Evolutionary conservation across 2,797 vertebrate genomes (phyloP).

Genomic region (Intellagama lesueurii): DNA sequence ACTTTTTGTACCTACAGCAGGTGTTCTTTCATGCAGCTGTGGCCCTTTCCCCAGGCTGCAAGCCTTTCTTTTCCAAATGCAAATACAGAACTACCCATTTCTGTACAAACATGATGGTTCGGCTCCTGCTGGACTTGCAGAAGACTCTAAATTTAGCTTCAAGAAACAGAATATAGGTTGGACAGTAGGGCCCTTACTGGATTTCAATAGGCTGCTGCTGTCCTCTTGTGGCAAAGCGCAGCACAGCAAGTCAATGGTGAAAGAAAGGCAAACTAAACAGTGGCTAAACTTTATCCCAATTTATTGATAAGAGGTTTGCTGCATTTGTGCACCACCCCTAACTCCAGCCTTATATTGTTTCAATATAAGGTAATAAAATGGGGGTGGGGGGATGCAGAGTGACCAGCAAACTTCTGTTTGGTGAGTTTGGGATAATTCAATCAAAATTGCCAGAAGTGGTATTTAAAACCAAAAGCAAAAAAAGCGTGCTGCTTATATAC

Average conservation of each 20-base stretch:
- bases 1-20: neutral
- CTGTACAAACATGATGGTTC: neutral
- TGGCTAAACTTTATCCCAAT: neutral
- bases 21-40: neutral
- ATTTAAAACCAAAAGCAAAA: too few relatives aligned
- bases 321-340: neutral
- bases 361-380: too few relatives aligned
- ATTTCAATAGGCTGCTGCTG: slow-evolving; percentile 39
- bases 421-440: too few relatives aligned
- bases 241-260: neutral
- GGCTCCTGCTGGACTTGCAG: neutral
- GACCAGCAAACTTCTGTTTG: too few relatives aligned
- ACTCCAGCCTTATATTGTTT: too few relatives aligned
- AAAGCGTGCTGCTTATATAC: too few relatives aligned
- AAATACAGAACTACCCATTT: neutral
- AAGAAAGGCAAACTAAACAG: neutral
- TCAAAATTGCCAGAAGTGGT: too few relatives aligned
- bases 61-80: neutral
- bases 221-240: slow-evolving; percentile 51
- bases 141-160: neutral
- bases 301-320: neutral
- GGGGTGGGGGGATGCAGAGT: too few relatives aligned
- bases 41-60: neutral
- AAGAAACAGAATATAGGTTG: neutral
- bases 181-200: rapidly evolving